Evolutionary conservation across 2,113 vertebrate genomes (phyloP), one percentile per base, ranked within the genome.

Genomic region (Synchiropus splendidus): DNA sequence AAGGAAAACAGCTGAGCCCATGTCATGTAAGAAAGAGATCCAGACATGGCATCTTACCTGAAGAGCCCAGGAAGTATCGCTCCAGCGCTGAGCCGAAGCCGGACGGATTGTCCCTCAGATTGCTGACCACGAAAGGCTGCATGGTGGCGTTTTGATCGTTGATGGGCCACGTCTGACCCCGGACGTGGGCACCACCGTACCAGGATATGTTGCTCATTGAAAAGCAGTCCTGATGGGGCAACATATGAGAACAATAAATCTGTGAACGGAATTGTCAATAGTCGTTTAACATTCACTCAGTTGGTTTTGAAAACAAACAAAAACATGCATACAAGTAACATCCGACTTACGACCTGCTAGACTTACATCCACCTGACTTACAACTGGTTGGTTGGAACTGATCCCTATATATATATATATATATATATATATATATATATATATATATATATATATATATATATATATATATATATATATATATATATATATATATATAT

Each of bases 121-220:
- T 66, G 0, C 87, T 86, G 4, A 87, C 83, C 0, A 80, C 47
- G 12, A 90, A 88, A 16, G 87, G 86, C 74, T 90, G 89, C 1
- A 74, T 68, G 0, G 59, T 82, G 60, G 84, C 71, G 16, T 90
- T 80, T 1, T 82, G 80, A 0, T 67, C 21, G 0, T 94, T 94
- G 42, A 92, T 85, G 0, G 89, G 91, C 91, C 91, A 92, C 12
- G 61, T 87, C 61, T 87, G 89, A 17, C 82, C 79, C 0, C 10
- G 79, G 32, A 85, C 36, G 31, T 83, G 86, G 0, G 77, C 86
- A 2, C 91, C 91, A 0, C 91, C 90, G 0, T 90, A 94, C 91
- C 91, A 94, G 16, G 89, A 94, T 34, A 92, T 31, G 1, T 94
- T 92, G 18, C 63, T 67, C 91, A 94, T 94, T 51, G 91, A 92